Percentiles rank a stretch among this genome's conserved stretches.
Evolutionary conservation across 2,888 invertebrate genomes (phyloP).

Genomic region (Parochlus steinenii): DNA sequence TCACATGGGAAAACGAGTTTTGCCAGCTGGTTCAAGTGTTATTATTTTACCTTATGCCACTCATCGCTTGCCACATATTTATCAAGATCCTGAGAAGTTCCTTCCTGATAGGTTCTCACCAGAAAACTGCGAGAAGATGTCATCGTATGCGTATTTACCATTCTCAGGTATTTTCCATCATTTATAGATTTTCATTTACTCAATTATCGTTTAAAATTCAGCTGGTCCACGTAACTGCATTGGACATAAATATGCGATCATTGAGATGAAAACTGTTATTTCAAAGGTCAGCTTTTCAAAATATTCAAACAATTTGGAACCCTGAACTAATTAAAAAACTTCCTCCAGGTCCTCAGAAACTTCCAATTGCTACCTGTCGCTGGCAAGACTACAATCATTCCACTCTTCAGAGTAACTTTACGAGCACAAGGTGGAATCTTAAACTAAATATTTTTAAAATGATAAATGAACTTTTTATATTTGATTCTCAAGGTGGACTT

Average conservation of each 20-base stretch:
- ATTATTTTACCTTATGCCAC: conserved; percentile 38
- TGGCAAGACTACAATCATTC: conserved; percentile 32
- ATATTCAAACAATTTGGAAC: no score
- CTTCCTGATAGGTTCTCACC: conserved; percentile 39
- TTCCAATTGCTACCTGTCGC: conserved; percentile 33
- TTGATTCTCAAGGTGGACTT: no score
- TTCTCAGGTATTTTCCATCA: no score
- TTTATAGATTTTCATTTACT: no score
- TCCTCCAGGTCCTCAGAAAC: conserved; percentile 33
- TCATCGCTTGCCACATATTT: conserved; percentile 37
- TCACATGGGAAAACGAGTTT: conserved; percentile 28
- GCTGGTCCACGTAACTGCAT: no score
- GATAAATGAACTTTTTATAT: no score
- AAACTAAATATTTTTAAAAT: no score
- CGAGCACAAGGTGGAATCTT: conserved; percentile 41
- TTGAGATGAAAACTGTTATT: conserved; percentile 42
- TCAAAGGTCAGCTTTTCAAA: no score
- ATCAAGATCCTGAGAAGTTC: conserved; percentile 37
- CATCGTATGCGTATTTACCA: conserved; percentile 39
- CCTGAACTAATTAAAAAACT: no score
- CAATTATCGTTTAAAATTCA: no score
- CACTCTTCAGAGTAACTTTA: conserved; percentile 37
- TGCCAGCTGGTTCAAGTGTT: conserved; percentile 38
- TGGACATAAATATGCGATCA: conserved; percentile 40
- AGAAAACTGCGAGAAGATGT: conserved; percentile 32